Evolutionary conservation across 2,888 invertebrate species (phyloP).

Genomic region (Rotaria magnacalcarata): DNA sequence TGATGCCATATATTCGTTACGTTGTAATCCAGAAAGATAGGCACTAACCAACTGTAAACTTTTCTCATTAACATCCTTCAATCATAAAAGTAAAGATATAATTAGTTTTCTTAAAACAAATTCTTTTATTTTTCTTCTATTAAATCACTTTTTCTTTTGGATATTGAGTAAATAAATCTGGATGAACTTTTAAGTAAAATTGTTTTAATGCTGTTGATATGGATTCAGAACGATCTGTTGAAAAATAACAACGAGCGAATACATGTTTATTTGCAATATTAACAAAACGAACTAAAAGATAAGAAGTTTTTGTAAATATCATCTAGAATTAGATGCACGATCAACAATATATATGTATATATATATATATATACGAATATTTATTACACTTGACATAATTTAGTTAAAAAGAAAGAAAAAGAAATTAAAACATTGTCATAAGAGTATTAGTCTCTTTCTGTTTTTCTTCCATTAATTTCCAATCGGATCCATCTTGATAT

Average conservation of each 20-base stretch:
- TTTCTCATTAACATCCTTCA: not conserved
- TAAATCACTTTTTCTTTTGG: slow-evolving; percentile 75
- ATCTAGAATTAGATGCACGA: not conserved
- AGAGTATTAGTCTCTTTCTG: not conserved
- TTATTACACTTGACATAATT: not conserved
- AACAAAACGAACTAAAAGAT: not conserved
- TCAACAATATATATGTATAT: not conserved
- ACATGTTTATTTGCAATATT: not conserved
- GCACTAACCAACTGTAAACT: slow-evolving; percentile 8
- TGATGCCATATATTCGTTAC: not conserved
- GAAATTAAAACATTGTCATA: not conserved
- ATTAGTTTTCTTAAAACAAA: no score
- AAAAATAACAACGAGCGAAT: not conserved
- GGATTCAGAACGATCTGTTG: not conserved
- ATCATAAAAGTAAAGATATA: no score
- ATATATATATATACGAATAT: not conserved
- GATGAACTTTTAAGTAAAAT: slow-evolving; percentile 90
- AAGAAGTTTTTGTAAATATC: not conserved
- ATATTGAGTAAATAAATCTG: slow-evolving; percentile 85
- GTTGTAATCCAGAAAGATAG: not conserved
- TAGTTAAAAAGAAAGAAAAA: not conserved
- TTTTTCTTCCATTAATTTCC: not conserved
- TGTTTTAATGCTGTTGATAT: slow-evolving; percentile 72
- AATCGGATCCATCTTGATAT: not conserved
- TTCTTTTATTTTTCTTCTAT: no score